Evolutionary conservation across 2,888 invertebrate species (phyloP), one percentile per base, ranked within the genome.

Genomic region (Spisula subtruncata): DNA sequence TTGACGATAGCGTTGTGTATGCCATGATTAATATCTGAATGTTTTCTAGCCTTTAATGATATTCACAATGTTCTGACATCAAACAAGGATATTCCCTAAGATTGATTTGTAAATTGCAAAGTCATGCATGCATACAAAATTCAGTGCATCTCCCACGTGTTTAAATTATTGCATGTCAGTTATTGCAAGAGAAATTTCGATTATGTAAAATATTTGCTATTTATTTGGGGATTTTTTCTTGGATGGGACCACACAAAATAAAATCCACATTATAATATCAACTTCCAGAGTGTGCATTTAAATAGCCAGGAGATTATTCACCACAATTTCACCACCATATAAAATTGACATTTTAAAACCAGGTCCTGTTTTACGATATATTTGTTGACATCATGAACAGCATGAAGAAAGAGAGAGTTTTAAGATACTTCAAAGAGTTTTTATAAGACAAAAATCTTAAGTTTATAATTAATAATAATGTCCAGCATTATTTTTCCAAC

Each of bases 71-170:
- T 48, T 48, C 12, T n/a, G n/a, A 12, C 48, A 60, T 60, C 18
- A 60, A 60, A 60, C n/a, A n/a, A 6, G 60, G n/a, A 60, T 60
- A 60, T 60, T 60, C 6, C n/a, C 60, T n/a, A 6, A n/a, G 60
- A 60, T 60, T 60, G 18, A 60, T 56, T 60, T 18, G n/a, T n/a
- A n/a, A 60, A 60, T 60, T 60, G 60, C n/a, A 60, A 20, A 18
- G n/a, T 60, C 60, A 60, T 60, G 60, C n/a, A n/a, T n/a, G n/a
- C 60, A 60, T 60, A 60, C 60, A 60, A 60, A 60, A n/a, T 60
- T 60, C n/a, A n/a, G 60, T 60, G 20, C n/a, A 20, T 60, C 54
- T 54, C 20, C 6, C 0, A 60, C n/a, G 60, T 60, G n/a, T 60
- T n/a, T n/a, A n/a, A n/a, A n/a, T 60, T 60, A 60, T 60, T 60